Base-by-base conservation (phyloP, 2,113 vertebrate species). In the Ophiodon elongatus region DNA sequence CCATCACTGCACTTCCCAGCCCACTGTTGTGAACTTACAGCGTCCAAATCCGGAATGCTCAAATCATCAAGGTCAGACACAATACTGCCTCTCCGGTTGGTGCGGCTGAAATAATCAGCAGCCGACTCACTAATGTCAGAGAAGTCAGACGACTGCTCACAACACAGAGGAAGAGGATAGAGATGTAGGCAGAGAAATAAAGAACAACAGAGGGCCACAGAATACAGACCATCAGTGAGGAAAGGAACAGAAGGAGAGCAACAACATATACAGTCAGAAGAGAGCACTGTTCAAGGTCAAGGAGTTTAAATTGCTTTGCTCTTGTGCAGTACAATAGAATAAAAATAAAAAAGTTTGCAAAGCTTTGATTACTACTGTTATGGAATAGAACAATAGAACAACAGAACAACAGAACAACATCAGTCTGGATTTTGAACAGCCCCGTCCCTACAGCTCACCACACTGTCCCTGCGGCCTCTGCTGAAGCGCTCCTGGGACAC, bases 41-140 rank as follows among this genome's bases (percentile, higher is more conserved):
- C 92, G 84, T 95, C 96, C 92, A 97, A 84, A 90, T 97, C 96
- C 64, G 96, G 96, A 92, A 95, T 94, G 87, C 95, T 94, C 94
- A 95, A 86, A 87, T 97, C 97, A 84, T 98, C 97, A 80, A 97
- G 91, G 93, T 98, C 96, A 1, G 97, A 99, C 89, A 98, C 96
- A 84, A 98, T 84, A 41, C 98, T 99, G 91, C 97, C 97, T 91
- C 97, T 96, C 89, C 95, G 96, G 94, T 93, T 97, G 89, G 97
- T 96, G 87, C 96, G 97, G 89, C 98, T 97, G 71, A 99, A 99
- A 96, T 97, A 99, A 92, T 99, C 98, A 63, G 98, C 98, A 15
- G 97, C 95, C 69, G 97, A 97, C 92, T 97, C 97, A 86, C 96
- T 98, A 88, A 94, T 94, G 92, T 95, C 95, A 85, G 96, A 97